phyloP scores from a whole-genome alignment of 2,113 vertebrate species.

The Antidorcas marsupialis region DNA sequence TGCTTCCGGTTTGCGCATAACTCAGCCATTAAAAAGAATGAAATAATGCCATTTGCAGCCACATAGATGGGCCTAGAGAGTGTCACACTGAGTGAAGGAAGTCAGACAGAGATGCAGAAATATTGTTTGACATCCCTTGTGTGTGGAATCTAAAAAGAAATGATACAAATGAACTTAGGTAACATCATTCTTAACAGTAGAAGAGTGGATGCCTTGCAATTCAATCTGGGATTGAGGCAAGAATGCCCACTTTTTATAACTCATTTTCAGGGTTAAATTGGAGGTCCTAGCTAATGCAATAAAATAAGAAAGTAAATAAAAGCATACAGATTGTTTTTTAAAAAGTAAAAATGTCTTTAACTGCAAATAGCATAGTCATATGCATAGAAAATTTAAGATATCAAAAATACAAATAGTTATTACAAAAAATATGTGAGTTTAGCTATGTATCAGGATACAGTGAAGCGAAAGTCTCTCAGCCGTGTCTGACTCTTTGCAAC shows the following conservation, averaged over 20 bases:
- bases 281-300: not conserved
- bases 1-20: not conserved
- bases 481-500: not conserved
- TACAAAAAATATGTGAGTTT: not conserved
- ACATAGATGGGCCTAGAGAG: not conserved
- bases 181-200: not conserved
- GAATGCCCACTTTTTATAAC: not conserved
- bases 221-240: not conserved
- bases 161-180: not conserved
- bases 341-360: not conserved
- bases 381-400: not conserved
- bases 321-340: not conserved
- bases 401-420: not conserved
- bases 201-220: not conserved
- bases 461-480: not conserved
- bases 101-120: not conserved
- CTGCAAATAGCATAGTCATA: not conserved
- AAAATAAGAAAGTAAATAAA: not conserved
- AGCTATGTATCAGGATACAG: not conserved
- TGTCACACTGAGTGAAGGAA: not conserved
- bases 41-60: not conserved
- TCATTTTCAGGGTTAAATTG: not conserved
- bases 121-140: not conserved
- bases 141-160: not conserved
- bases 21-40: not conserved